Evolutionary conservation across 2,113 vertebrate genomes (phyloP), one percentile per base, ranked within the genome.

Genomic region (Oplegnathus fasciatus): DNA sequence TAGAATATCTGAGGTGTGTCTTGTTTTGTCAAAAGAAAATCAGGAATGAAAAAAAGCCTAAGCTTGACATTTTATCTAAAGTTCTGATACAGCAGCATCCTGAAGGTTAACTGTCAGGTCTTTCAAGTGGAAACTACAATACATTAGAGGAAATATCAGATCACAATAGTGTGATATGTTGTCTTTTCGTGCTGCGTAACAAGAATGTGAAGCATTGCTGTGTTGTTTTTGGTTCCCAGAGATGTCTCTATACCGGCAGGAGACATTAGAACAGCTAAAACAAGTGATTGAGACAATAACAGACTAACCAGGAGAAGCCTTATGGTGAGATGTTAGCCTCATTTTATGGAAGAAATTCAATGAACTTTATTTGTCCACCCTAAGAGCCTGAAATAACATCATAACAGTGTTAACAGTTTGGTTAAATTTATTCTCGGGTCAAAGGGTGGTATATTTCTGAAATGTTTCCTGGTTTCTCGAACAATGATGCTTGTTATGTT

Each of bases 31-130:
- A 50, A 30, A 54, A 37, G 34, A 37, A 22, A 77, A 67, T 15
- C 9, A 30, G 4, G 26, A 24, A 20, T 14, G 15, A 32, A 68
- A 18, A 32, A 22, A 73, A 32, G 6, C 20, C 9, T 2, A 14
- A 62, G 60, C 30, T n/a, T 9, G 24, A 32, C 17, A 44, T 77
- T 73, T 70, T 44, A 54, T 84, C 15, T 10, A 8, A 34, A 34
- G 15, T 78, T 81, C 50, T 67, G 32, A 40, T 15, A 46, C n/a
- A 61, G 82, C 67, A 75, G 26, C 71, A 57, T 74, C 82, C 81
- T 80, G 54, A 61, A 78, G 14, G 64, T 20, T 9, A 78, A 0
- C 5, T 70, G 17, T 30, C 2, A 42, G 17, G n/a, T 54, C 22
- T 30, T 57, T 71, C 20, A 58, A 18, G 22, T 73, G 71, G 30